Base-by-base conservation (phyloP, 1,140 invertebrate genomes). In the Vollenhovia emeryi region DNA sequence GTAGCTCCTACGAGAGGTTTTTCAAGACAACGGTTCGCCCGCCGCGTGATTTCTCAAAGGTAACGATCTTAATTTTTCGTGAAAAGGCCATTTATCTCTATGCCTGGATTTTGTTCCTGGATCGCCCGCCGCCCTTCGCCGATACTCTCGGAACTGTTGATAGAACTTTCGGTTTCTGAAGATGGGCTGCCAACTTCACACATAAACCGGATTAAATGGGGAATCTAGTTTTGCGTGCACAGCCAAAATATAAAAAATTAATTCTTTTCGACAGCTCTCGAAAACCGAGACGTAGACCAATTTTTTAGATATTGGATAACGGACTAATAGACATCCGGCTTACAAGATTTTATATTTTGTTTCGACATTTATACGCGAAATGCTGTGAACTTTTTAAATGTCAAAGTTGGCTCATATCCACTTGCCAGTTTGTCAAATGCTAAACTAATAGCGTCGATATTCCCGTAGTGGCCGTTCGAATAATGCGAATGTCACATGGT, bases 361-460 rank as follows among this genome's bases (percentile, higher is more conserved):
- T 57, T 24, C 13, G 15, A n/a, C 55, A 13, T 79, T 68, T 68
- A 24, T n/a, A 11, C 36, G 33, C 9, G 24, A 27, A 52, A 55
- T 21, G 66, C 27, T 8, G 52, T 59, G 50, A 73, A 82, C 36
- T 82, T 82, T 82, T 57, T 52, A 73, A 73, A 82, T 73, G 78
- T 82, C 66, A 73, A 71, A 82, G 66, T 57, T 82, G 48, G 27
- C 18, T 69, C 50, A 27, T 27, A 21, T 40, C 55, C 43, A 15
- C 66, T 15, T n/a, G 50, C 36, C 33, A 15, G 40, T 50, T 79
- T 79, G 50, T 57, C 66, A 73, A 57, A 24, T 24, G 78, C 18
- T 57, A 45, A 82, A 82, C 36, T 82, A 73, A 82, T 69, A 82
- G 36, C 36, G 59, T 71, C 36, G 64, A 80, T 80, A 71, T 80